Conservation (phyloP, 2,888 invertebrate species). For the Epinotia bilunana region DNA sequence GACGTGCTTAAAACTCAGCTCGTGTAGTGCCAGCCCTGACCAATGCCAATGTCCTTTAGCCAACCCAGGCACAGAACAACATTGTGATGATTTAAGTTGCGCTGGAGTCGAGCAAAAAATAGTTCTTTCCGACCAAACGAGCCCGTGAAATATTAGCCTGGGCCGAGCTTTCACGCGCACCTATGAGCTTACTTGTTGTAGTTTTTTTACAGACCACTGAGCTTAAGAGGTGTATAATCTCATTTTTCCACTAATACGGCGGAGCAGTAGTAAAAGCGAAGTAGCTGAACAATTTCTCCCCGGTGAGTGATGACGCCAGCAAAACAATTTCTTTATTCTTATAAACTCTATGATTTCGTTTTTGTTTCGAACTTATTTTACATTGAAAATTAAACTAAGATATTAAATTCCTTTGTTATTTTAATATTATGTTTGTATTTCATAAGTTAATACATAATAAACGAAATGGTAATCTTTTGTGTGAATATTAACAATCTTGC, state of each 20-base stretch:
- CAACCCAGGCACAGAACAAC: conserved; percentile 65
- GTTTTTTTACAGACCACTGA: neutral
- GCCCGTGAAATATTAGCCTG: conserved; percentile 60
- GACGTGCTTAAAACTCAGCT: neutral
- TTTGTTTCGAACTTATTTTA: neutral
- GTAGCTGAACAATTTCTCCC: neutral
- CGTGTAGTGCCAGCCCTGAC: conserved; percentile 55
- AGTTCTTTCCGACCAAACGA: conserved; percentile 66
- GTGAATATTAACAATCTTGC: too few relatives aligned
- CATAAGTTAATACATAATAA: too few relatives aligned
- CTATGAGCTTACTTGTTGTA: conserved; percentile 6
- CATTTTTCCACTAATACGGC: neutral
- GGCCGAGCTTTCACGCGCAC: conserved; percentile 47
- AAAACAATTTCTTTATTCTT: neutral
- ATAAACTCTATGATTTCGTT: neutral
- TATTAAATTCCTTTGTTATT: too few relatives aligned
- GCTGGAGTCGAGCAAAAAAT: conserved; percentile 71
- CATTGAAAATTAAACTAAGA: neutral
- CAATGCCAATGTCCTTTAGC: conserved; percentile 71
- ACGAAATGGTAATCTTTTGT: too few relatives aligned
- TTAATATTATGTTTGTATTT: too few relatives aligned
- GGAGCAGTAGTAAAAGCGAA: neutral
- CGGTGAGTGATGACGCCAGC: neutral
- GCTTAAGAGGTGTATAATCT: neutral
- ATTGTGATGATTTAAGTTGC: conserved; percentile 76